These are phyloP conservation scores for Pseudococcus longispinus DNA, from an alignment of 2,888 invertebrate species.

Conservation along the genomic window DNA sequence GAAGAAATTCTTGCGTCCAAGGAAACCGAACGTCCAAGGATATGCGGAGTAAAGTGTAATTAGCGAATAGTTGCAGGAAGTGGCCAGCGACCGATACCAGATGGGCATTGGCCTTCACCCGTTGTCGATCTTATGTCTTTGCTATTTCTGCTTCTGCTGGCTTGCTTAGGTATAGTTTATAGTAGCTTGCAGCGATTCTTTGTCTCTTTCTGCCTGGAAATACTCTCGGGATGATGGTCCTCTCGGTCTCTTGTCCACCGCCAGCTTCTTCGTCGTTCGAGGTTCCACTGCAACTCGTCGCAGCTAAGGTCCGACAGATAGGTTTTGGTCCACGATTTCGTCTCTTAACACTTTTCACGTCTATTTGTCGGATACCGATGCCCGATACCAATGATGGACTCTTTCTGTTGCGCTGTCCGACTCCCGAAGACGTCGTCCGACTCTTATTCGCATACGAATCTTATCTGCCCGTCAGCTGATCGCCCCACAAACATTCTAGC, in stretches of 20 bases:
- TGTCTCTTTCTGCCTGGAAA: neutral
- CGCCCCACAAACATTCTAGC: neutral
- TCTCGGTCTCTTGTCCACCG: neutral
- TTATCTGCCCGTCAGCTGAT: conserved; percentile 41
- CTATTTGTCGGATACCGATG: neutral
- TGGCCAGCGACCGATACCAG: conserved; percentile 51
- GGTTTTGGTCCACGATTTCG: neutral
- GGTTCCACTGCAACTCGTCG: neutral
- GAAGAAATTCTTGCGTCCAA: conserved; percentile 4
- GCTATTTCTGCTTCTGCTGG: conserved; percentile 37
- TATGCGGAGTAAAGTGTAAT: conserved; percentile 43
- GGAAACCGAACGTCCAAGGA: conserved; percentile 43
- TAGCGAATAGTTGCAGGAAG: conserved; percentile 52
- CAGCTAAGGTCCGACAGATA: neutral
- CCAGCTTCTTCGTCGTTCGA: neutral
- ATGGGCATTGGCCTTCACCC: conserved; percentile 53
- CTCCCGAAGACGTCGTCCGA: neutral
- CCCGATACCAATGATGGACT: neutral
- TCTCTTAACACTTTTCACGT: neutral
- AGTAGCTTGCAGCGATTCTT: conserved; percentile 8
- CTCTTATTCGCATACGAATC: conserved; percentile 1
- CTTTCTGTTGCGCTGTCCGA: neutral
- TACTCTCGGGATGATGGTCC: neutral
- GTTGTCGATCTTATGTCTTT: conserved; percentile 49
- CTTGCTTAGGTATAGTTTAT: neutral